These are phyloP conservation scores for Dinothrombium tinctorium DNA, from an alignment of 1,140 invertebrate species.

Conservation along the genomic window DNA sequence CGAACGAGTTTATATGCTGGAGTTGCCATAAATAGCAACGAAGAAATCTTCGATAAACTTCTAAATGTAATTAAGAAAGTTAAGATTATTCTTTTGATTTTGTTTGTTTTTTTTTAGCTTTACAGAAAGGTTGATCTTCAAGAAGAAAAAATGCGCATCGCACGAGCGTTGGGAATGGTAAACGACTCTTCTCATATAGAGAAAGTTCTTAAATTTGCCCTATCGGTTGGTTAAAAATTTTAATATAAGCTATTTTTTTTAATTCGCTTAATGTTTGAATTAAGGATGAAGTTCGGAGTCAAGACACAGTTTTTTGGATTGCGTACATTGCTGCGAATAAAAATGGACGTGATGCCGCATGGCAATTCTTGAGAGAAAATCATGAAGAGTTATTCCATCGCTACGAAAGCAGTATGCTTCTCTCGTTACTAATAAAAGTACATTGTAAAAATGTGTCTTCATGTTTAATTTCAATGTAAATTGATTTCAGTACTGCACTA, in stretches of 20 bases:
- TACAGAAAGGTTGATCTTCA: slow-evolving; percentile 53
- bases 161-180: slow-evolving; percentile 48
- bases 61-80: neutral
- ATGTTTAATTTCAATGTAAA: neutral
- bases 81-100: neutral
- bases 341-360: slow-evolving; percentile 53
- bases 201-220: slow-evolving; percentile 34
- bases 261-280: neutral
- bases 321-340: slow-evolving; percentile 44
- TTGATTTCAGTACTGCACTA: slow-evolving; percentile 34
- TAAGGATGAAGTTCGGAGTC: slow-evolving; percentile 57
- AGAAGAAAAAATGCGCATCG: slow-evolving; percentile 75
- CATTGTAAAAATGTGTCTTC: neutral
- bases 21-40: slow-evolving; percentile 42
- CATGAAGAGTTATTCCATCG: slow-evolving; percentile 25
- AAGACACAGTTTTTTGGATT: slow-evolving; percentile 71
- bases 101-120: slow-evolving; percentile 27
- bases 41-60: slow-evolving; percentile 35
- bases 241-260: neutral
- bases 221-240: neutral
- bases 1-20: slow-evolving; percentile 61
- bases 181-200: slow-evolving; percentile 40
- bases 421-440: neutral
- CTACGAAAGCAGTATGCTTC: neutral
- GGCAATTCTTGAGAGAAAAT: slow-evolving; percentile 75